A percentile compares a stretch with the other conserved stretches of the same genome.
Evolutionary conservation across 2,113 vertebrate genomes (phyloP).

Genomic region (Mesoclemmys tuberculata): DNA sequence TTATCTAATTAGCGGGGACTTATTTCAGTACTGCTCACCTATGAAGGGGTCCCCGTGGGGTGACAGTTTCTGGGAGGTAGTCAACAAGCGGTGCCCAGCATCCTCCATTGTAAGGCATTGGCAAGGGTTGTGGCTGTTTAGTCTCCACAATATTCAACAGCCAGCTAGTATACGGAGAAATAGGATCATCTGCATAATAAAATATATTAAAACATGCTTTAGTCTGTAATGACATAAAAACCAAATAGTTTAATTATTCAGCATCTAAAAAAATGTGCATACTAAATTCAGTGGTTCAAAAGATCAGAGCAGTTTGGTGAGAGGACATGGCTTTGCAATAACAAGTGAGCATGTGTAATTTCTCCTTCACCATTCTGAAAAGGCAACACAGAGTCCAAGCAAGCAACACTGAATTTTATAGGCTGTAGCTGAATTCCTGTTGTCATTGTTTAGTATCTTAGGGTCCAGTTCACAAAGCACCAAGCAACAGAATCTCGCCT

Average conservation of each 20-base stretch:
- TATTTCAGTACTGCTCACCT: slow-evolving; percentile 78
- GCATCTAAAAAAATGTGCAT: slow-evolving; percentile 16
- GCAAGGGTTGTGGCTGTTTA: slow-evolving; percentile 92
- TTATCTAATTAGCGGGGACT: not conserved
- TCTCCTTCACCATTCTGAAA: slow-evolving; percentile 41
- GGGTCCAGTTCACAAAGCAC: slow-evolving; percentile 50
- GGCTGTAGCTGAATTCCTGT: slow-evolving; percentile 40
- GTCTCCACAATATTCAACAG: slow-evolving; percentile 91
- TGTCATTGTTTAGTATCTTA: slow-evolving; percentile 38
- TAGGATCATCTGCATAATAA: slow-evolving; percentile 85
- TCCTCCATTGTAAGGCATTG: slow-evolving; percentile 96
- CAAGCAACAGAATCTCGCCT: slow-evolving; percentile 37
- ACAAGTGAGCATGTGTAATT: slow-evolving; percentile 60
- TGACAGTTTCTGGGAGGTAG: slow-evolving; percentile 97
- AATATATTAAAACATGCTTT: not conserved
- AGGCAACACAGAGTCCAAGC: slow-evolving; percentile 46
- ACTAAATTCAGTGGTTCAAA: not conserved
- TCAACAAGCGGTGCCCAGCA: slow-evolving; percentile 98
- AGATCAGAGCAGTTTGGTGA: slow-evolving; percentile 10
- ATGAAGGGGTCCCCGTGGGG: slow-evolving; percentile 93
- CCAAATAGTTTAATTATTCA: not conserved
- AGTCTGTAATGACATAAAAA: not conserved
- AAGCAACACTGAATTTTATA: not conserved
- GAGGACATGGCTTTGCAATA: slow-evolving; percentile 24
- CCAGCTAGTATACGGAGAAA: slow-evolving; percentile 96